phyloP scores from a whole-genome alignment of 2,888 invertebrate genomes.

The Heliconius sara region DNA sequence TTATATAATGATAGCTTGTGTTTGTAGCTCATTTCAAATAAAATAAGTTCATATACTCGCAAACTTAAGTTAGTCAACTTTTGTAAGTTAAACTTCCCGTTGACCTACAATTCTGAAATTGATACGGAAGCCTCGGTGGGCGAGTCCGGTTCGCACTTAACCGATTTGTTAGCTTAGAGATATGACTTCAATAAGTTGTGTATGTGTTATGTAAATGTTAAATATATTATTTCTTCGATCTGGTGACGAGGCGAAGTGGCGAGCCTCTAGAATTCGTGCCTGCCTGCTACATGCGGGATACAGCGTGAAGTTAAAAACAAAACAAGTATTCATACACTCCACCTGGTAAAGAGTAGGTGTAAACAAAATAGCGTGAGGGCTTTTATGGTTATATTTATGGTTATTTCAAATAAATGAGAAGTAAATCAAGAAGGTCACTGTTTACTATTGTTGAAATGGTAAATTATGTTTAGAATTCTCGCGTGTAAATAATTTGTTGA shows the following conservation, averaged over 20 bases:
- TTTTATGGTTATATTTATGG: background rate
- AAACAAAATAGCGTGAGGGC: slow-evolving; percentile 10
- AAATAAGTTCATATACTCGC: too few relatives aligned
- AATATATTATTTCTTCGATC: too few relatives aligned
- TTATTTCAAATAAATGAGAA: slow-evolving; percentile 4
- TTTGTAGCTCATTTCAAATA: too few relatives aligned
- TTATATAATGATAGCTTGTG: too few relatives aligned
- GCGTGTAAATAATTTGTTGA: slow-evolving; percentile 62
- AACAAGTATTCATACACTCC: background rate
- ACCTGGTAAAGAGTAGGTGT: background rate
- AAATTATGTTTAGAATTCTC: slow-evolving; percentile 54
- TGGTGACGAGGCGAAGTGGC: too few relatives aligned
- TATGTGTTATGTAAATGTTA: background rate
- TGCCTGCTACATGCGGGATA: background rate
- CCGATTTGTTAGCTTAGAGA: too few relatives aligned
- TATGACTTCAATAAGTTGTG: background rate
- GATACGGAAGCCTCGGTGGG: too few relatives aligned
- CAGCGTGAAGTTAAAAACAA: background rate
- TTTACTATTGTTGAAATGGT: slow-evolving; percentile 23
- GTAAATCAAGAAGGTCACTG: slow-evolving; percentile 18
- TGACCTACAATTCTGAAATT: too few relatives aligned
- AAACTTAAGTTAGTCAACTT: too few relatives aligned
- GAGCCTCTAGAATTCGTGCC: too few relatives aligned
- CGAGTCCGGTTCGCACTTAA: too few relatives aligned
- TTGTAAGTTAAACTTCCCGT: too few relatives aligned